Evolutionary conservation across 2,888 invertebrate genomes (phyloP).

Genomic region (Ryuthela nishihirai): DNA sequence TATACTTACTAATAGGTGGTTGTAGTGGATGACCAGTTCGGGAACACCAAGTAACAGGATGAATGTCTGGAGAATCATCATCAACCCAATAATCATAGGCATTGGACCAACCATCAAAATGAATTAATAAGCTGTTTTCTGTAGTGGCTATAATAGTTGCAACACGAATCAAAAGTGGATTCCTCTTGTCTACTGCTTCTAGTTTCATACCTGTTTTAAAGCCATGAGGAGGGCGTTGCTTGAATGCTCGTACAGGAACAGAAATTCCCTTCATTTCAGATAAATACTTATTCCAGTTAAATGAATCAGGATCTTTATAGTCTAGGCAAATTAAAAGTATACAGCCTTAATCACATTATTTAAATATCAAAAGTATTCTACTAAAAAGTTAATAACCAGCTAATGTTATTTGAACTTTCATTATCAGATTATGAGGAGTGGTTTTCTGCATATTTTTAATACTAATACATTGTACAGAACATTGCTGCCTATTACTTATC

Average conservation of each 20-base stretch:
- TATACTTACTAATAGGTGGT: constrained; percentile 64
- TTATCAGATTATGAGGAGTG: no score
- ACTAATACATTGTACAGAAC: no score
- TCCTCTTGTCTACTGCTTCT: constrained; percentile 76
- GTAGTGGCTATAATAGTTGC: constrained; percentile 73
- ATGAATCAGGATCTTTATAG: constrained; percentile 52
- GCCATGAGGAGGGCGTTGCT: constrained; percentile 68
- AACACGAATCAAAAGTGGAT: constrained; percentile 75
- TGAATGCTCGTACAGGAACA: constrained; percentile 78
- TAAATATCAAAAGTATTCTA: no score
- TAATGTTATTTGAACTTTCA: no score
- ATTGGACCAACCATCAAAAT: constrained; percentile 86
- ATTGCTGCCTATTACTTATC: no score
- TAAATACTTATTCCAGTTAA: constrained; percentile 82
- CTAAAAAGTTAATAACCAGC: no score
- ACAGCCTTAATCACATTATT: no score
- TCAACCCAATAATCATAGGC: constrained; percentile 82
- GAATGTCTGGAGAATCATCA: constrained; percentile 83
- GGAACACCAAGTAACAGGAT: constrained; percentile 87
- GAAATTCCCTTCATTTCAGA: constrained; percentile 67
- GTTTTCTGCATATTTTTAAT: no score
- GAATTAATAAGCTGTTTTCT: constrained; percentile 69
- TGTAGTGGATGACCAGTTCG: constrained; percentile 83
- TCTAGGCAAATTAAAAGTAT: constrained; percentile 34
- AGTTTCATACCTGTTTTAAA: constrained; percentile 81